A percentile compares a stretch with the other conserved stretches of the same genome.
Conservation (phyloP, 1,140 invertebrate species). For the Drosophila sechellia region DNA sequence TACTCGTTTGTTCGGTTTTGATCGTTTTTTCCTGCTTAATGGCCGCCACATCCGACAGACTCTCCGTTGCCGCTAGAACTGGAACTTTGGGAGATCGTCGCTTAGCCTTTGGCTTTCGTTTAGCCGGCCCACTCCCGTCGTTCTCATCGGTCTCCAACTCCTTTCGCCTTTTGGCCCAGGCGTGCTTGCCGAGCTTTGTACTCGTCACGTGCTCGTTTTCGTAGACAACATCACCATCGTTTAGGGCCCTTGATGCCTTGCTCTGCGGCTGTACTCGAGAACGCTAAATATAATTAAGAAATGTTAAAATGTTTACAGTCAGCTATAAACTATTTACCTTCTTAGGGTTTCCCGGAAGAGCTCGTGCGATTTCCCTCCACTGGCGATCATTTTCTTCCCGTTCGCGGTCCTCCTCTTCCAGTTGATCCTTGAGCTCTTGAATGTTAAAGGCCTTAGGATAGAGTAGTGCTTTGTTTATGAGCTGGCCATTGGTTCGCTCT, state of each 20-base stretch:
- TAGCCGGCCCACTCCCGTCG: background rate
- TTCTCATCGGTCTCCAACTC: conserved; percentile 26
- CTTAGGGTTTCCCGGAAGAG: conserved; percentile 40
- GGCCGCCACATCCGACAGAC: background rate
- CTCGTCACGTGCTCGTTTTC: conserved; percentile 71
- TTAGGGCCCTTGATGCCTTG: conserved; percentile 52
- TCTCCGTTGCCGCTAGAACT: background rate
- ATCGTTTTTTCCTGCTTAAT: conserved; percentile 53
- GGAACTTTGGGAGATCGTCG: background rate
- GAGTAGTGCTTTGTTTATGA: conserved; percentile 85
- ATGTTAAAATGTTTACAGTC: background rate
- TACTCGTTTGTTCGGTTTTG: conserved; percentile 48
- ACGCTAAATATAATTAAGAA: conserved; percentile 30
- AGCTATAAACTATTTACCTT: conserved; percentile 37
- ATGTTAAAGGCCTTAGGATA: conserved; percentile 85
- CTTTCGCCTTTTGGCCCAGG: conserved; percentile 42
- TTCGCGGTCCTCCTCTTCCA: conserved; percentile 83
- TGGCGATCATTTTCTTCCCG: conserved; percentile 56
- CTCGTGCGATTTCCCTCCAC: conserved; percentile 58
- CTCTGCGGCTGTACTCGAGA: conserved; percentile 37
- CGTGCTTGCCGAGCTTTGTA: conserved; percentile 58
- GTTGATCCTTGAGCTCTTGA: conserved; percentile 84
- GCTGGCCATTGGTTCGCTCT: conserved; percentile 82
- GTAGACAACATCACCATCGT: conserved; percentile 67
- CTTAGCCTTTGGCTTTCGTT: conserved; percentile 25